Evolutionary conservation across 1,140 invertebrate genomes (phyloP).

Genomic region (Meloidogyne chitwoodi): DNA sequence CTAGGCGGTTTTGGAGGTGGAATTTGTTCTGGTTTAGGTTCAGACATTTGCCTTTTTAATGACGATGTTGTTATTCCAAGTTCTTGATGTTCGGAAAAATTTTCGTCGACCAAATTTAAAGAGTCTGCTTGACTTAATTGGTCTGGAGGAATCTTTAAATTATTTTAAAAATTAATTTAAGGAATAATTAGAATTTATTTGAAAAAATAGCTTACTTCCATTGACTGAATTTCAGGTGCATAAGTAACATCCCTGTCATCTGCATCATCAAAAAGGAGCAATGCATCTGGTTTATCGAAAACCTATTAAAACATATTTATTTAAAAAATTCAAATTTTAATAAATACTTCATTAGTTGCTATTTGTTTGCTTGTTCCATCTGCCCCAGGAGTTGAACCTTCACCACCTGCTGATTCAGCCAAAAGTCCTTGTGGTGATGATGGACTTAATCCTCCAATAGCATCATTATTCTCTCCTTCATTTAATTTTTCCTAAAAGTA

Average conservation of each 20-base stretch:
- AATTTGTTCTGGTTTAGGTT: neutral
- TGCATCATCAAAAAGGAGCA: conserved; percentile 39
- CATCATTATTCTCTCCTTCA: neutral
- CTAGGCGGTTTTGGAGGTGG: neutral
- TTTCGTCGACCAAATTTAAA: conserved; percentile 20
- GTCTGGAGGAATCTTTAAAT: conserved; percentile 45
- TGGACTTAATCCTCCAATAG: neutral
- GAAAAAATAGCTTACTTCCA: conserved; percentile 26
- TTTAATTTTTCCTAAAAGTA: neutral
- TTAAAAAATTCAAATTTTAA: too few relatives aligned
- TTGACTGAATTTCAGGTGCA: conserved; percentile 53
- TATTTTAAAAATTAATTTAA: neutral
- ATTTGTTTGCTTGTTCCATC: conserved; percentile 11
- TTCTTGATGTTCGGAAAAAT: conserved; percentile 14
- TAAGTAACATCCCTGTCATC: conserved; percentile 52
- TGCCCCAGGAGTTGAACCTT: conserved; percentile 5
- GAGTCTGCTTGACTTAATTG: conserved; percentile 52
- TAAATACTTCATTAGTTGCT: conserved; percentile 12
- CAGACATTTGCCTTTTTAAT: neutral
- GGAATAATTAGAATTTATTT: neutral
- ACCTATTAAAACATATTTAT: conserved; percentile 26
- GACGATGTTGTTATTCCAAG: neutral
- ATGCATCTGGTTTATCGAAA: conserved; percentile 43
- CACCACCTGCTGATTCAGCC: neutral
- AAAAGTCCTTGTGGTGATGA: neutral